These are phyloP conservation scores for Rhynchopsitta pachyrhyncha DNA, from an alignment of 2,113 vertebrate species.

Conservation along the genomic window DNA sequence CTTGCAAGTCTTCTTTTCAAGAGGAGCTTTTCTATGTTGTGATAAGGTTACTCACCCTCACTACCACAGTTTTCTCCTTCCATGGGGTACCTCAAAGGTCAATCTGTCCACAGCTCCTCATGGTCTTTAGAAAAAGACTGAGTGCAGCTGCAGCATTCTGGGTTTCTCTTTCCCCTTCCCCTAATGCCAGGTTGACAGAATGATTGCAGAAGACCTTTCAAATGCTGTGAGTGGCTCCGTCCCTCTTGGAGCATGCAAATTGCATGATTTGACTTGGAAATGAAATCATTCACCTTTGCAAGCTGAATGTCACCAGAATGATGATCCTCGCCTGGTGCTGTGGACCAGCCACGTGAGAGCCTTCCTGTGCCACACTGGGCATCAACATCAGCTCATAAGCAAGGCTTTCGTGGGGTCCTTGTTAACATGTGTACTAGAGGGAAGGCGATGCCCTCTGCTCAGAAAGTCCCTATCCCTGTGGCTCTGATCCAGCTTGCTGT, in stretches of 20 bases:
- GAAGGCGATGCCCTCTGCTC: background rate
- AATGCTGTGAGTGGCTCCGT: background rate
- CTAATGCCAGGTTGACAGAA: background rate
- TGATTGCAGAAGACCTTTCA: background rate
- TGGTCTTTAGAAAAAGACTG: background rate
- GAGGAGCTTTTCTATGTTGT: background rate
- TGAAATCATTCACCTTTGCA: background rate
- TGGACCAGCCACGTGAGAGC: background rate
- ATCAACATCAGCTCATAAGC: background rate
- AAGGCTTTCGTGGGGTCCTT: background rate
- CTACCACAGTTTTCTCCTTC: background rate
- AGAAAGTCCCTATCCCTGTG: rapidly evolving
- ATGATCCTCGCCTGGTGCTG: background rate
- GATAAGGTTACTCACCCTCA: background rate
- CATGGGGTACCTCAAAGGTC: background rate
- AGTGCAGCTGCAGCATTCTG: background rate
- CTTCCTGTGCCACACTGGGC: background rate
- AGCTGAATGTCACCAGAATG: background rate
- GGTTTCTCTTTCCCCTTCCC: background rate
- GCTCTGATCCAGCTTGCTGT: background rate
- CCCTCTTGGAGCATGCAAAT: background rate
- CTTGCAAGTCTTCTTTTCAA: background rate
- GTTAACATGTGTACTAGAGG: background rate
- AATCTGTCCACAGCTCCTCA: background rate
- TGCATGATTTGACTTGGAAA: background rate